phyloP scores from a whole-genome alignment of 2,113 vertebrate species.

The Neodon shergylaensis region DNA sequence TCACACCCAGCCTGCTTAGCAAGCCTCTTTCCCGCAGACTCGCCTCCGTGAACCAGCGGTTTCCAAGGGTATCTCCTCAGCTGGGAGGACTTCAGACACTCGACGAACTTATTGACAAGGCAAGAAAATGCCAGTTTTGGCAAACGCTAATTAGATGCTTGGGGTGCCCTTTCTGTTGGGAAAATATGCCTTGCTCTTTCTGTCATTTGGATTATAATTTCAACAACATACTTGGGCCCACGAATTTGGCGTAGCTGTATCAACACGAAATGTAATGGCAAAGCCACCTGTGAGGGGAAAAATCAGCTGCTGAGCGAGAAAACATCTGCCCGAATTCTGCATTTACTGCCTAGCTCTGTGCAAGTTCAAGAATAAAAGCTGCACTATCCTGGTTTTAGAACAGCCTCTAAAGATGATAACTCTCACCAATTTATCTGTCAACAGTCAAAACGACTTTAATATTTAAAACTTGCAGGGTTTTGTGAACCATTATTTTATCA shows the following conservation, averaged over 20 bases:
- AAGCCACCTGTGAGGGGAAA: background rate
- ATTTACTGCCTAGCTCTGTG: background rate
- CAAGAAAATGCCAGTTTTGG: background rate
- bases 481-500: background rate
- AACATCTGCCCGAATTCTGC: background rate
- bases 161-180: background rate
- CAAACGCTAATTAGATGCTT: background rate
- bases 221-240: background rate
- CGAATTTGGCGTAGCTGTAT: background rate
- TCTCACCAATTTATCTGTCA: background rate
- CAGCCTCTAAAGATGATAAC: background rate
- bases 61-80: background rate
- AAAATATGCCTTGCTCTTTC: background rate
- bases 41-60: background rate
- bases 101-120: accelerated
- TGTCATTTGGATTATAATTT: background rate
- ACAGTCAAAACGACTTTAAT: background rate
- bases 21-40: background rate
- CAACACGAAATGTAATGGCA: background rate
- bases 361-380: background rate
- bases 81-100: background rate
- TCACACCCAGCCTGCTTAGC: background rate
- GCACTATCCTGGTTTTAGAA: background rate
- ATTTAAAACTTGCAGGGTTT: background rate
- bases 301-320: accelerated